Base-by-base conservation (phyloP, 2,888 invertebrate genomes). In the Falcaria lacertinaria region DNA sequence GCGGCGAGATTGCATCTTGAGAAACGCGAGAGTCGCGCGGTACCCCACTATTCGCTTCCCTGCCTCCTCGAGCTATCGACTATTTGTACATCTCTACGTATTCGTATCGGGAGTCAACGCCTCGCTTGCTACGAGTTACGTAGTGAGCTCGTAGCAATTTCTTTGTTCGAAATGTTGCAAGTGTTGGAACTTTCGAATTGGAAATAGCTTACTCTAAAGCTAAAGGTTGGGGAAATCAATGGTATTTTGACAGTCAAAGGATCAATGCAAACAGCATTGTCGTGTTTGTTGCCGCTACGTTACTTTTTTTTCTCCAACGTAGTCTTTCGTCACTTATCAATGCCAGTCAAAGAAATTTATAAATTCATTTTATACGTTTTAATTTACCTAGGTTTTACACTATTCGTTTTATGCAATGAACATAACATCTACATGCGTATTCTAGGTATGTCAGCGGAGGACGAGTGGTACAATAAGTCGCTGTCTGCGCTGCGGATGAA, bases 401-500 rank as follows among this genome's bases (percentile, higher is more conserved):
- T n/a, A n/a, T n/a, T n/a, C n/a, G n/a, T n/a, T n/a, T 3, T 6
- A 1, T 19, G 1, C 19, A 4, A 19, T 19, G 19, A 19, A 19
- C 19, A 16, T 15, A 33, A 34, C 8, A 34, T 15, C 15, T 16
- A n/a, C 5, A 1, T 34, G 15, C 7, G 19, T n/a, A 53, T 41
- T 76, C 33, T 89, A 97, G 97, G 96, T 63, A 97, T 97, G 96
- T 95, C 94, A 59, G 94, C 96, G 38, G 96, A 96, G 80, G 98
- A 96, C 80, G 98, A 98, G 87, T 98, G 98, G 98, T 98, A 98
- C 92, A 98, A 98, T 91, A 98, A 98, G 90, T 97, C 97, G 71
- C 91, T 98, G 71, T 98, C 98, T 47, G 98, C 98, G 43, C 92
- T 98, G 65, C 93, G 98, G 81, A 98, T 98, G 98, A 98, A 98